These are phyloP conservation scores for Caenorhabditis panamensis DNA, from an alignment of 2,888 invertebrate species.

Conservation along the genomic window DNA sequence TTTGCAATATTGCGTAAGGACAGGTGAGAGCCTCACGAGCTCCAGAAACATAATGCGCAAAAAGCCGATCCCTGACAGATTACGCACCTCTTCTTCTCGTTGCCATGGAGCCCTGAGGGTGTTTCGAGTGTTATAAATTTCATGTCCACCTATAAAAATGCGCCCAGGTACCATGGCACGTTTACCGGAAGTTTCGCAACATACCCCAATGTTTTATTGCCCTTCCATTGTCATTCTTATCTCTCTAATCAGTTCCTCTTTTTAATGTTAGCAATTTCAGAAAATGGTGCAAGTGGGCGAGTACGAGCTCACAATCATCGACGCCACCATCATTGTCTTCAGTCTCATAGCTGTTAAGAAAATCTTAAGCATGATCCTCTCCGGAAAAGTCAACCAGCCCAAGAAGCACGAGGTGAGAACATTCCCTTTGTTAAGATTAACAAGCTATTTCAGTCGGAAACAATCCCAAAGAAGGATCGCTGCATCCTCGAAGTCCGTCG, in stretches of 20 bases:
- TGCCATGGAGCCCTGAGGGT: too few relatives aligned
- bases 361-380: slow-evolving; percentile 1
- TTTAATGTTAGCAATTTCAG: not conserved
- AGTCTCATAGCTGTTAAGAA: slow-evolving; percentile 28
- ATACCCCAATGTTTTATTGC: too few relatives aligned
- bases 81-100: too few relatives aligned
- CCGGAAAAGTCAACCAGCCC: slow-evolving; percentile 16
- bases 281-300: slow-evolving; percentile 38
- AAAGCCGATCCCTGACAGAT: too few relatives aligned
- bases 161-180: too few relatives aligned
- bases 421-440: not conserved
- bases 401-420: slow-evolving; percentile 17
- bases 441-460: slow-evolving; percentile 40
- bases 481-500: slow-evolving; percentile 73
- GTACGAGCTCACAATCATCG: slow-evolving; percentile 38
- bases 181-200: too few relatives aligned
- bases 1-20: too few relatives aligned
- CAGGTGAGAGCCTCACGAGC: too few relatives aligned
- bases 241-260: not conserved
- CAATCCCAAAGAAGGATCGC: slow-evolving; percentile 72
- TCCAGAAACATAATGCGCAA: too few relatives aligned
- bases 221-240: not conserved
- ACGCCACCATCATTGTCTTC: slow-evolving; percentile 26
- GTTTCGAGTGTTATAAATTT: too few relatives aligned
- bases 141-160: too few relatives aligned